These are phyloP conservation scores for Mimas tiliae DNA, from an alignment of 2,888 invertebrate species.

Conservation along the genomic window DNA sequence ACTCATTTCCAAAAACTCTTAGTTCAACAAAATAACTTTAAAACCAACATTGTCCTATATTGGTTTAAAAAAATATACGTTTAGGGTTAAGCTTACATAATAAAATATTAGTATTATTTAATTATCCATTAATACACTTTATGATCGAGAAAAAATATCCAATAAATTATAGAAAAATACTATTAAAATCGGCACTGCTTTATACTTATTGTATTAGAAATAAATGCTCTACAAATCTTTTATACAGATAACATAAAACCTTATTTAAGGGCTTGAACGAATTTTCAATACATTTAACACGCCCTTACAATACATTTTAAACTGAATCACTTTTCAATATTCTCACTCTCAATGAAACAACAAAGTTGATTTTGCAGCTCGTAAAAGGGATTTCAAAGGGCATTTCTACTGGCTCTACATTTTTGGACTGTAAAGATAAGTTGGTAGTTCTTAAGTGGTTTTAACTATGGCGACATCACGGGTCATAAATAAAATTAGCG, in stretches of 20 bases:
- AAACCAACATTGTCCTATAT: no score
- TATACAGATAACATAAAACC: constrained; percentile 53
- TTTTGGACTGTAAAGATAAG: background rate
- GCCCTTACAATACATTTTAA: constrained; percentile 65
- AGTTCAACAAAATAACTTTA: no score
- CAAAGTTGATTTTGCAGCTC: constrained; percentile 4
- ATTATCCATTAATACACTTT: background rate
- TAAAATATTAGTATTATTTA: background rate
- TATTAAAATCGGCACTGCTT: constrained; percentile 10
- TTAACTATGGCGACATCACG: constrained; percentile 66
- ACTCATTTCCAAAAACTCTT: no score
- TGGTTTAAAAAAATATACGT: no score
- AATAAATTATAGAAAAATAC: background rate
- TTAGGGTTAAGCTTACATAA: no score
- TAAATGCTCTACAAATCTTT: constrained; percentile 30
- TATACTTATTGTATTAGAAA: constrained; percentile 4
- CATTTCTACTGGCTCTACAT: background rate
- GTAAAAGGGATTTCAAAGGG: background rate
- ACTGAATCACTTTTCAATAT: constrained; percentile 30
- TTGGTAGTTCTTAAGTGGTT: constrained; percentile 45
- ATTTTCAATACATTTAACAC: constrained; percentile 69
- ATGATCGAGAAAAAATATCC: background rate
- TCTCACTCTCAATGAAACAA: constrained; percentile 1
- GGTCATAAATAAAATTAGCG: constrained; percentile 80
- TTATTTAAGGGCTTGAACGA: constrained; percentile 69